phyloP scores from a whole-genome alignment of 2,888 invertebrate genomes.

The Notocelia uddmanniana region DNA sequence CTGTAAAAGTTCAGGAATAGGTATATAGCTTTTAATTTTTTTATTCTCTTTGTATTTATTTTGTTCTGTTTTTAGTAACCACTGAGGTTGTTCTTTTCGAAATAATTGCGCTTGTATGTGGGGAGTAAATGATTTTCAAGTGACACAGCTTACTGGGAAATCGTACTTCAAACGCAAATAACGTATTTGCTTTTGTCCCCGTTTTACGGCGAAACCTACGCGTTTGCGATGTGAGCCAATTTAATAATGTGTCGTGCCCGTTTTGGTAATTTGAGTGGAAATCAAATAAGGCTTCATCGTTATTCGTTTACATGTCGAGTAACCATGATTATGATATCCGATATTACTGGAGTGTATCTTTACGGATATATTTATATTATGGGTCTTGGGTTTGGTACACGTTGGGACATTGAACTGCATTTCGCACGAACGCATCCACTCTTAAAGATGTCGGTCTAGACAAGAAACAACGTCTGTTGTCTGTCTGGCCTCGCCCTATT shows the following conservation, averaged over 20 bases:
- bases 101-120: conserved; percentile 9
- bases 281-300: conserved; percentile 23
- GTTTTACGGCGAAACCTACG: conserved; percentile 1
- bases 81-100: conserved; percentile 12
- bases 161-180: conserved; percentile 33
- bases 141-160: conserved; percentile 14
- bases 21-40: too few relatives aligned
- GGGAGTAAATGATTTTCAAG: conserved; percentile 7
- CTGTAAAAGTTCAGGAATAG: conserved; percentile 22
- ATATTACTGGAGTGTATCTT: not conserved
- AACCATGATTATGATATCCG: conserved; percentile 10
- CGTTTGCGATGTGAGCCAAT: conserved; percentile 22
- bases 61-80: conserved; percentile 27
- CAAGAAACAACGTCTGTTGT: too few relatives aligned
- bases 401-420: too few relatives aligned
- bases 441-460: too few relatives aligned
- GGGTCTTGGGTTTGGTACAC: not conserved
- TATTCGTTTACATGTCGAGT: conserved; percentile 12
- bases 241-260: conserved; percentile 23
- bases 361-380: not conserved
- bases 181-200: conserved; percentile 25
- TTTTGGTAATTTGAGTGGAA: conserved; percentile 29
- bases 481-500: too few relatives aligned
- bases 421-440: too few relatives aligned
- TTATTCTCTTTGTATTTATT: too few relatives aligned